Evolutionary conservation across 2,797 vertebrate genomes (phyloP).

Genomic region (Amazona ochrocephala): DNA sequence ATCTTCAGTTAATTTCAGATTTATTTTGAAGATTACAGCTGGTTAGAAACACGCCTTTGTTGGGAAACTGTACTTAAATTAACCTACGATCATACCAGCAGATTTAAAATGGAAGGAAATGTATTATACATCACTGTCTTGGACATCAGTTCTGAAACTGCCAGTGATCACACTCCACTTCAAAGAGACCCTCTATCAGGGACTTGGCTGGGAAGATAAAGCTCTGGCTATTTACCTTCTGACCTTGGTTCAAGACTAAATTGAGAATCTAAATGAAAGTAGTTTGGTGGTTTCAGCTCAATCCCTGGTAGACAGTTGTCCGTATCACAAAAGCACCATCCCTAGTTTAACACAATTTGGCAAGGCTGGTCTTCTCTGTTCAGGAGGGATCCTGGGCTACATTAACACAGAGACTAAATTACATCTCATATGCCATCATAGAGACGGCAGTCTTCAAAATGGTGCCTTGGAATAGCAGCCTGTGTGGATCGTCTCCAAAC

Average conservation of each 20-base stretch:
- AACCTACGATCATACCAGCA: conserved; percentile 59
- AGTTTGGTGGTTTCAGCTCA: conserved; percentile 65
- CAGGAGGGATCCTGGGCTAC: conserved; percentile 62
- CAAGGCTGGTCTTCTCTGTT: conserved; percentile 26
- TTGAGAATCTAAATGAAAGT: conserved; percentile 67
- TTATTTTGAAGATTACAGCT: conserved; percentile 15
- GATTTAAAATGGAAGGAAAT: conserved; percentile 64
- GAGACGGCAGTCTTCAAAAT: conserved; percentile 62
- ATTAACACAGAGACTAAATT: conserved; percentile 45
- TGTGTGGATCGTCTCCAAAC: conserved; percentile 73
- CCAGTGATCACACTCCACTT: conserved; percentile 72
- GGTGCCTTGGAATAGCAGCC: conserved; percentile 62
- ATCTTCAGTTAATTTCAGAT: conserved; percentile 29
- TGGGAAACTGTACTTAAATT: conserved; percentile 64
- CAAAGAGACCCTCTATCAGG: conserved; percentile 75
- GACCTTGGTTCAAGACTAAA: conserved; percentile 76
- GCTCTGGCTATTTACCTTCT: conserved; percentile 76
- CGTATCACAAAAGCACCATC: conserved; percentile 73
- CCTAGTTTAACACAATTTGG: conserved; percentile 62
- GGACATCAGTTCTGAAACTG: conserved; percentile 76
- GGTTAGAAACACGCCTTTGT: conserved; percentile 38
- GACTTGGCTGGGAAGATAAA: conserved; percentile 77
- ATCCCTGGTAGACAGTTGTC: conserved; percentile 62
- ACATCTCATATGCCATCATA: conserved; percentile 41
- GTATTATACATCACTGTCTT: conserved; percentile 77